Percentiles rank a stretch among this genome's conserved stretches.
These are phyloP conservation scores for Calidris pugnax DNA, from an alignment of 2,113 vertebrate species.

Conservation along the genomic window DNA sequence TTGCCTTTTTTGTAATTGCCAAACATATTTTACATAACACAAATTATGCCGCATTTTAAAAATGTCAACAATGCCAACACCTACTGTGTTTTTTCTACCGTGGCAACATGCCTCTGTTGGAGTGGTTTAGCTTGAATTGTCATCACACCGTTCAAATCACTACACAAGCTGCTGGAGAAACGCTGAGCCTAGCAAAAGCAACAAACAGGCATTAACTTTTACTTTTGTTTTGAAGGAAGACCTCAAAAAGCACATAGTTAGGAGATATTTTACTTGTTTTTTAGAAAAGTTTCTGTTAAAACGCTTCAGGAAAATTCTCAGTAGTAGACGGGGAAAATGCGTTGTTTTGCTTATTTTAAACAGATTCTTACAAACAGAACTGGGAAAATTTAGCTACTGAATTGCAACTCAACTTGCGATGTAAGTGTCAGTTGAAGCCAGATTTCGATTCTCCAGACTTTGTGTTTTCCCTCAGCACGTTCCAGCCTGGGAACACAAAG, in stretches of 20 bases:
- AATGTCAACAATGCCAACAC: slow-evolving; percentile 8
- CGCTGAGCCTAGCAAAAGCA: slow-evolving; percentile 63
- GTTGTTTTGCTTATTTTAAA: background rate
- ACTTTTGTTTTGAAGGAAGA: background rate
- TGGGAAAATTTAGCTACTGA: background rate
- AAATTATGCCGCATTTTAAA: background rate
- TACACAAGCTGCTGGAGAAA: slow-evolving; percentile 73
- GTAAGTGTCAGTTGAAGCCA: background rate
- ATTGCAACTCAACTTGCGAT: background rate
- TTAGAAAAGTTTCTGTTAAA: background rate
- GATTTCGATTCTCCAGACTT: background rate
- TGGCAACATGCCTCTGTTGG: slow-evolving; percentile 77
- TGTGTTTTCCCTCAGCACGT: background rate
- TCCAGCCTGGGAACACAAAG: background rate
- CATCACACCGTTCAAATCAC: slow-evolving; percentile 84
- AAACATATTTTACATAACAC: background rate
- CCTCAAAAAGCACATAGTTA: background rate
- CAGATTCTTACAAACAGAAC: background rate
- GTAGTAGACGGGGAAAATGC: background rate
- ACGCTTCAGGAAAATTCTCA: background rate
- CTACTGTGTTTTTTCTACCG: slow-evolving; percentile 75
- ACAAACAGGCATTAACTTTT: background rate
- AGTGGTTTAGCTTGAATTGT: slow-evolving; percentile 86
- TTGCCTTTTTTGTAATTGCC: background rate
- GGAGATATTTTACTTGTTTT: background rate